phyloP scores from a whole-genome alignment of 1,140 invertebrate species.

The Hydropsyche tenuis region DNA sequence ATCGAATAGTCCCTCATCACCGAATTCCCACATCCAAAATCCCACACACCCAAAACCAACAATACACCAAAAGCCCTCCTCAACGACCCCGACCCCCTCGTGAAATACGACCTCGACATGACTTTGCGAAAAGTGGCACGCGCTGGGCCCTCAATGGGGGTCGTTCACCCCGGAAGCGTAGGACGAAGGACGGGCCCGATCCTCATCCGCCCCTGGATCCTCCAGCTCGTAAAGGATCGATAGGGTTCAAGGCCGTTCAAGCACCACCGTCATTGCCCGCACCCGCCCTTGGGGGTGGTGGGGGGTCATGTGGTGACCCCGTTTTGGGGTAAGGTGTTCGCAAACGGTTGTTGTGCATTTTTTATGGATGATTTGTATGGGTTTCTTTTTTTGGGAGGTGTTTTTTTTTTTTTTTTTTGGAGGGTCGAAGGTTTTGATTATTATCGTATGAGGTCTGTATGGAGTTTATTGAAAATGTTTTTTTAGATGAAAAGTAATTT shows the following conservation, averaged over 20 bases:
- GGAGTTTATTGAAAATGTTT: too few relatives aligned
- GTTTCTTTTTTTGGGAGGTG: background rate
- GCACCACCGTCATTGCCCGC: background rate
- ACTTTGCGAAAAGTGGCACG: too few relatives aligned
- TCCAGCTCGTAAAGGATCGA: background rate
- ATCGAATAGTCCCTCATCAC: too few relatives aligned
- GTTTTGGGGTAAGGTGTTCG: background rate
- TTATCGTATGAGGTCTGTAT: too few relatives aligned
- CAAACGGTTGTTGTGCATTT: background rate
- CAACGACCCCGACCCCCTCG: too few relatives aligned
- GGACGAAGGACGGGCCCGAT: background rate
- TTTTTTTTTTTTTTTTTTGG: too few relatives aligned
- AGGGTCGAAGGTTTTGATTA: too few relatives aligned
- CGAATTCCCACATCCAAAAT: too few relatives aligned
- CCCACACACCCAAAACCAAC: too few relatives aligned
- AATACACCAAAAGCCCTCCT: too few relatives aligned
- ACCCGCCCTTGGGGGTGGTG: background rate
- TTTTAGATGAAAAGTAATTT: too few relatives aligned
- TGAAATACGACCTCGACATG: too few relatives aligned
- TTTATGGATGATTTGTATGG: background rate
- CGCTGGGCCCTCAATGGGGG: background rate
- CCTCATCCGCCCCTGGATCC: background rate
- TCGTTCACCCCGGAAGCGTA: slow-evolving; percentile 22
- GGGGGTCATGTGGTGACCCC: background rate
- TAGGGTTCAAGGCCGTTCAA: slow-evolving; percentile 17